Evolutionary conservation across 2,113 vertebrate genomes (phyloP), one percentile per base, ranked within the genome.

Genomic region (Chloropsis hardwickii): DNA sequence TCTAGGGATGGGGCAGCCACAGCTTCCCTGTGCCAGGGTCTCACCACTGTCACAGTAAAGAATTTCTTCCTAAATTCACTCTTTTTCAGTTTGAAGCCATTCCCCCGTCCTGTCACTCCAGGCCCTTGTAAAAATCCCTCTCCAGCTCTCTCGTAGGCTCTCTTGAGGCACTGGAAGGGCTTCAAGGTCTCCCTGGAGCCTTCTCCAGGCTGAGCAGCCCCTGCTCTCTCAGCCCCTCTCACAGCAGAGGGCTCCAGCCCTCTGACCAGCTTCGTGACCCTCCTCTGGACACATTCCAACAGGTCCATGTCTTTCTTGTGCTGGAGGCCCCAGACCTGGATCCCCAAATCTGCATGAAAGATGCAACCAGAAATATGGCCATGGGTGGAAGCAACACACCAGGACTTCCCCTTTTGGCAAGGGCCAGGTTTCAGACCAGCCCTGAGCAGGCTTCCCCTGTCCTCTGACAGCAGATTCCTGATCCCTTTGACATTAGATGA

Each of bases 241-340:
- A 27, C 0, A 44, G 45, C 53, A 77, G 53, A 51, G 62, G 18
- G 61, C 31, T 42, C 17, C 53, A 50, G 31, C 24, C 21, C 51
- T 11, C 42, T 66, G 44, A n/a, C 14, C 25, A 18, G 23, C 37
- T 22, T 4, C 44, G 9, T 22, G 44, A 31, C 16, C 12, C 20
- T n/a, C 31, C 51, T 66, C 29, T 12, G 12, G 24, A 50, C 16
- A 50, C 44, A 18, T 27, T 44, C 61, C 57, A 62, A 27, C 0
- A 0, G 27, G 1, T 45, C 47, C 33, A 8, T 0, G 0, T 44
- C 37, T 18, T 50, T 10, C 25, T 44, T 33, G 27, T 67, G 44
- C 37, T 51, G 62, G 22, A 69, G 53, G 6, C 4, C 35, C 31
- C 37, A 44, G 12, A 19, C 39, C 39, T 45, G 72, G 28, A 5